Conservation (phyloP, 1,140 invertebrate species). For the Neodiprion virginianus region DNA sequence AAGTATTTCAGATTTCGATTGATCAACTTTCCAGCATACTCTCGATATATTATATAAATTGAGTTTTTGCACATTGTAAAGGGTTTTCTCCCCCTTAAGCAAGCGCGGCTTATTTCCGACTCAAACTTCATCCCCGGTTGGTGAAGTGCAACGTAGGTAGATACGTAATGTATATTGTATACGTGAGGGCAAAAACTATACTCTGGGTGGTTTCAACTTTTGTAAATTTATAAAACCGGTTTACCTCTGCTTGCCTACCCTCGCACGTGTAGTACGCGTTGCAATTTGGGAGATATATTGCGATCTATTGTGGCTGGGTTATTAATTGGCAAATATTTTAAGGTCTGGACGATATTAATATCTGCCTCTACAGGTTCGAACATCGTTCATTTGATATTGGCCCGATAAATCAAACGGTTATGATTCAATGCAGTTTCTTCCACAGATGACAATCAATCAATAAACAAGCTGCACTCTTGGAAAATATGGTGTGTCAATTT, state of each 20-base stretch:
- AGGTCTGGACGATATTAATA: neutral
- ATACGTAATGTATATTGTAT: neutral
- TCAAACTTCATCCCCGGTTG: neutral
- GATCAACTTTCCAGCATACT: no score
- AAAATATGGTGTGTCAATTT: no score
- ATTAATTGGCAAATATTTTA: conserved; percentile 2
- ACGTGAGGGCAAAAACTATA: neutral
- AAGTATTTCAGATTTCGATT: no score
- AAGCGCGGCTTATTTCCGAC: neutral
- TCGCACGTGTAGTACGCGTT: neutral
- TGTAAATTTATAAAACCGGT: neutral
- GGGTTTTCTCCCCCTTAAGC: no score
- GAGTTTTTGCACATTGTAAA: no score
- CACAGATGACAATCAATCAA: no score
- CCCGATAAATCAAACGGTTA: neutral
- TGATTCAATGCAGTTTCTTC: no score
- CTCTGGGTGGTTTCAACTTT: neutral
- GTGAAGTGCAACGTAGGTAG: neutral
- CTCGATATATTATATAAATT: no score
- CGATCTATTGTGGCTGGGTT: neutral
- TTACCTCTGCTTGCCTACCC: neutral
- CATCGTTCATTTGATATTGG: neutral
- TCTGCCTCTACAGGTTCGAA: neutral
- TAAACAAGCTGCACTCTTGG: no score
- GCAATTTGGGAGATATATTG: neutral